Evolutionary conservation across 1,140 invertebrate species (phyloP), one percentile per base, ranked within the genome.

Genomic region (Trinorchestia longiramus): DNA sequence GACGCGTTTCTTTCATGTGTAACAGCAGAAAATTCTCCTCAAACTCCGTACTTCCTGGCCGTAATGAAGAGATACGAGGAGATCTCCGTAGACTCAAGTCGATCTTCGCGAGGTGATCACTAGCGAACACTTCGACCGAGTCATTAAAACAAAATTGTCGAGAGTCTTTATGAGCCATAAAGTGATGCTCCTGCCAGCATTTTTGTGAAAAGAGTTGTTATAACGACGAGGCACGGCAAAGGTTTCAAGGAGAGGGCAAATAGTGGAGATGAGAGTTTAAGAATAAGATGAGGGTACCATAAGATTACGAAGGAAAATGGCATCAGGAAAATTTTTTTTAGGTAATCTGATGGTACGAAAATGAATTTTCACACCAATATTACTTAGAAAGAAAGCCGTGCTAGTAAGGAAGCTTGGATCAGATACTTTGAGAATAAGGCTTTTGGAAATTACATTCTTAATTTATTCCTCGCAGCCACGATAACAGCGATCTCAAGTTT

Each of bases 71-170:
- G 88, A 36, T 41, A 41, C 43, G 88, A 90, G 88, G 41, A 90
- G 88, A 41, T 90, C 88, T 77, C 88, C 88, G 88, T 90, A 43
- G 88, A 90, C 88, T 90, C 43, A 90, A 15, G 23, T 42, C 88
- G 88, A 90, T 90, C 88, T 43, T 40, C 36, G 92, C 0, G 6
- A 44, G 92, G 92, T 94, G 43, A 94, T 94, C 44, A n/a, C 88
- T 28, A 36, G 88, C 88, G 88, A 42, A 43, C 41, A 44, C 92
- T 94, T 94, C 92, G 44, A 43, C 92, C 19, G 41, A 94, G 92
- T 94, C 92, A 94, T 94, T 94, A 94, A 94, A 94, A 94, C 43
- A 44, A 94, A 94, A 94, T 47, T 94, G 43, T 94, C 44, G 92
- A 94, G 92, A 0, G 43, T 94, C 44, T 94, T 94, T 94, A 94